These are phyloP conservation scores for Onthophagus taurus DNA, from an alignment of 1,140 invertebrate species.

Conservation along the genomic window DNA sequence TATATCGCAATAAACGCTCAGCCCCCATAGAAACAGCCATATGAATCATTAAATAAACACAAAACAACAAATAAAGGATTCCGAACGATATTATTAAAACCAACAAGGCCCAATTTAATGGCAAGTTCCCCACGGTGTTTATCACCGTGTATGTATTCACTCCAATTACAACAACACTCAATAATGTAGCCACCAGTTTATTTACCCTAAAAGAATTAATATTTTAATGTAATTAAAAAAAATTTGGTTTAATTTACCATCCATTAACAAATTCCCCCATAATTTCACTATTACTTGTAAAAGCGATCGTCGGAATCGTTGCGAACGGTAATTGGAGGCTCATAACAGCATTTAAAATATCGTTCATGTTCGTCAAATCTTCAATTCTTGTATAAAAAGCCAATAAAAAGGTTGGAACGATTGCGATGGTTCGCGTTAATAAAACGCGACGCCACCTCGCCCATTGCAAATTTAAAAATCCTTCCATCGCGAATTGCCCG, in stretches of 20 bases:
- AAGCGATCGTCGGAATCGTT: slow-evolving; percentile 79
- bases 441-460: slow-evolving; percentile 82
- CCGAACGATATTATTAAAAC: slow-evolving; percentile 48
- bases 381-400: slow-evolving; percentile 61
- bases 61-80: slow-evolving; percentile 59
- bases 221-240: neutral
- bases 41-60: slow-evolving; percentile 60
- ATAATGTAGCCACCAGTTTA: slow-evolving; percentile 54
- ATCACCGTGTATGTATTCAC: slow-evolving; percentile 80
- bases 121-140: slow-evolving; percentile 43
- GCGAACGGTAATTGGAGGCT: slow-evolving; percentile 78
- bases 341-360: slow-evolving; percentile 84
- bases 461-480: slow-evolving; percentile 86
- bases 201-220: slow-evolving; percentile 45
- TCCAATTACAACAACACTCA: slow-evolving; percentile 62
- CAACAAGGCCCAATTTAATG: slow-evolving; percentile 44
- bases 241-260: slow-evolving; percentile 41
- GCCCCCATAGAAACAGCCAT: slow-evolving; percentile 59
- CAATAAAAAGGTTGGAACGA: slow-evolving; percentile 82
- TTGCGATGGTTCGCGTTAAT: slow-evolving; percentile 79
- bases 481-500: slow-evolving; percentile 74
- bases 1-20: slow-evolving; percentile 33
- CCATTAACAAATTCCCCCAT: slow-evolving; percentile 83
- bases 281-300: slow-evolving; percentile 69
- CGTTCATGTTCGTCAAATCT: slow-evolving; percentile 79